Evolutionary conservation across 2,797 vertebrate species (phyloP).

Genomic region (Melanotaenia pygmaea): DNA sequence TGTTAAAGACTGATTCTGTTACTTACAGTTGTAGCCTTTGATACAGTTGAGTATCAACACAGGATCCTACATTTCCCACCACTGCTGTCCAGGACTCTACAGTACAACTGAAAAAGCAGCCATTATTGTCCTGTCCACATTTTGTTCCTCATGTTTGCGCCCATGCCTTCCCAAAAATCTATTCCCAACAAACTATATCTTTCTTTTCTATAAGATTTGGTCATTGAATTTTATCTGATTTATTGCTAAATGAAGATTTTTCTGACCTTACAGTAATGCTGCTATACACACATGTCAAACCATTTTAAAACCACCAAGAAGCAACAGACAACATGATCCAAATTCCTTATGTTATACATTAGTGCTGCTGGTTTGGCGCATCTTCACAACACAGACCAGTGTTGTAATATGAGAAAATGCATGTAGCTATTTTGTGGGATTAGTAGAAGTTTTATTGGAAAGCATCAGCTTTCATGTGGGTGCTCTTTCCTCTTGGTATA

Average conservation of each 20-base stretch:
- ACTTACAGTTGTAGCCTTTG: slow-evolving; percentile 4
- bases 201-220: background rate
- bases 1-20: slow-evolving; percentile 14
- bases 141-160: too few relatives aligned
- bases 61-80: background rate
- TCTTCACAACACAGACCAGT: slow-evolving; percentile 25
- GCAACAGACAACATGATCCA: slow-evolving; percentile 39
- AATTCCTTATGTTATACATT: slow-evolving; percentile 50
- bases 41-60: slow-evolving; percentile 9
- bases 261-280: background rate
- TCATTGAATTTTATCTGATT: slow-evolving; percentile 9
- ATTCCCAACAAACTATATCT: background rate
- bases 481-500: slow-evolving; percentile 20
- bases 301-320: slow-evolving; percentile 27
- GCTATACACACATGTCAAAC: slow-evolving; percentile 6
- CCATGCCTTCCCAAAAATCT: background rate
- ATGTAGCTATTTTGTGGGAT: slow-evolving; percentile 60
- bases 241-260: slow-evolving; percentile 3
- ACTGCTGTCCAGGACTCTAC: slow-evolving; percentile 1
- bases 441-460: slow-evolving; percentile 57
- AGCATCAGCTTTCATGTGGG: slow-evolving; percentile 56
- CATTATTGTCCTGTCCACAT: background rate
- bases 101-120: background rate
- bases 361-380: slow-evolving; percentile 49
- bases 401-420: slow-evolving; percentile 29